Conservation (phyloP, 2,888 invertebrate genomes). For the Noctua pronuba region DNA sequence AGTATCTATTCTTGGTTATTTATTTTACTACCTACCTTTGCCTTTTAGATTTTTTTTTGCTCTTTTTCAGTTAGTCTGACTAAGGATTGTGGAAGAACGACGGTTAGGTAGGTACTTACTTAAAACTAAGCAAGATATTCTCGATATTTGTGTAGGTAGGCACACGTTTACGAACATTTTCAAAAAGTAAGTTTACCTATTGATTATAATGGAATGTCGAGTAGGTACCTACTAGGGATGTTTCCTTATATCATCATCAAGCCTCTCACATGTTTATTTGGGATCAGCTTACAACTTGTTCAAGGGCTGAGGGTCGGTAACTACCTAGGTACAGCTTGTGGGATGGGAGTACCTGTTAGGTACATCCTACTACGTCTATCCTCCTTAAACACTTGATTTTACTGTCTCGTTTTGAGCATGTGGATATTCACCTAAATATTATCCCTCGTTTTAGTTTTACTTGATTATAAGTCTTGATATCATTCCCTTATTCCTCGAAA, state of each 20-base stretch:
- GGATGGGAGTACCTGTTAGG: not conserved
- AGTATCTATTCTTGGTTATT: constrained; percentile 58
- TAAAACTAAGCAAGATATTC: not conserved
- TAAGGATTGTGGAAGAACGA: not conserved
- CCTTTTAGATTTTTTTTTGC: constrained; percentile 16
- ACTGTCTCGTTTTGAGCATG: not conserved
- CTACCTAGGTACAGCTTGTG: not conserved
- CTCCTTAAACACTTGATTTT: not conserved
- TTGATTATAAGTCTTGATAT: not conserved
- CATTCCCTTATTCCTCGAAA: not conserved
- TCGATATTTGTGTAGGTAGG: not conserved
- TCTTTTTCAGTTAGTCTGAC: not conserved
- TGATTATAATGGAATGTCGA: not conserved
- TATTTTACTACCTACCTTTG: constrained; percentile 31
- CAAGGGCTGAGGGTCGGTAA: not conserved
- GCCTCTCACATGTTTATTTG: constrained; percentile 32
- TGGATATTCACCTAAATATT: not conserved
- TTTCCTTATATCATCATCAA: not conserved
- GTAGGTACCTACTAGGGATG: not conserved
- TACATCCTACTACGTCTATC: not conserved
- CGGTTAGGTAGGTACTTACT: not conserved
- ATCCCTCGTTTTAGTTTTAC: not conserved
- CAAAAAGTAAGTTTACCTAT: not conserved
- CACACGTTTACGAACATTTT: not conserved
- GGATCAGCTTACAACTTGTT: constrained; percentile 36